Evolutionary conservation across 2,113 vertebrate species (phyloP).

Genomic region (Forbesichthys papilliferus): DNA sequence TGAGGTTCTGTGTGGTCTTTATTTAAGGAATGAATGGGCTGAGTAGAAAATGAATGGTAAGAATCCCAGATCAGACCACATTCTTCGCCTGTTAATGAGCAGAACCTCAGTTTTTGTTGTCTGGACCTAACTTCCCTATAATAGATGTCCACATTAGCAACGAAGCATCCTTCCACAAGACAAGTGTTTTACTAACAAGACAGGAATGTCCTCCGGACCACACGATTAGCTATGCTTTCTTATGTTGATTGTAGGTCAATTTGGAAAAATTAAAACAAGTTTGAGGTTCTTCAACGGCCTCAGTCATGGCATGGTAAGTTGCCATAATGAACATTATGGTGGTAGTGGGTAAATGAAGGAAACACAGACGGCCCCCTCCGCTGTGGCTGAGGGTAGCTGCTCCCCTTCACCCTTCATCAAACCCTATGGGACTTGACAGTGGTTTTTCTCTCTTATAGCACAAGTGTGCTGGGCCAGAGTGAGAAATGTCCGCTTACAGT

Average conservation of each 20-base stretch:
- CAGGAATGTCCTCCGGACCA: slow-evolving; percentile 66
- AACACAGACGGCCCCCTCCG: slow-evolving; percentile 54
- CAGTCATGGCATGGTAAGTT: slow-evolving; percentile 58
- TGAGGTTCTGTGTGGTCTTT: slow-evolving; percentile 16
- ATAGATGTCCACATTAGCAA: slow-evolving; percentile 55
- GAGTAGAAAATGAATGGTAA: slow-evolving; percentile 11
- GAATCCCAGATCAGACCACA: slow-evolving; percentile 22
- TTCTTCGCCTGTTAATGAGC: slow-evolving; percentile 52
- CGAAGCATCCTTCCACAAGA: slow-evolving; percentile 59
- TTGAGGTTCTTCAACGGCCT: slow-evolving; percentile 43
- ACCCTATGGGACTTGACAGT: slow-evolving; percentile 50
- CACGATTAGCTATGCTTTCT: slow-evolving; percentile 39
- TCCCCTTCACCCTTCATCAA: slow-evolving; percentile 20
- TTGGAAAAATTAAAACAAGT: slow-evolving; percentile 57
- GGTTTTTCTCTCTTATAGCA: too few species aligned
- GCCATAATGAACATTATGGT: slow-evolving; percentile 60
- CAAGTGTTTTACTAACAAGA: slow-evolving; percentile 52
- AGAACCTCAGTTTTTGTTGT: slow-evolving; percentile 56
- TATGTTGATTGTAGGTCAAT: slow-evolving; percentile 38
- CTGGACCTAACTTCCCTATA: slow-evolving; percentile 42
- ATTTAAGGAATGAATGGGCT: slow-evolving; percentile 12
- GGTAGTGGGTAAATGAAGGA: slow-evolving; percentile 63
- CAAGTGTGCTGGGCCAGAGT: too few species aligned
- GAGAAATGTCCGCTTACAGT: too few species aligned
- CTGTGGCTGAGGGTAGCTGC: slow-evolving; percentile 40